Evolutionary conservation across 2,113 vertebrate genomes (phyloP), one percentile per base, ranked within the genome.

Genomic region (Brachyistius frenatus): DNA sequence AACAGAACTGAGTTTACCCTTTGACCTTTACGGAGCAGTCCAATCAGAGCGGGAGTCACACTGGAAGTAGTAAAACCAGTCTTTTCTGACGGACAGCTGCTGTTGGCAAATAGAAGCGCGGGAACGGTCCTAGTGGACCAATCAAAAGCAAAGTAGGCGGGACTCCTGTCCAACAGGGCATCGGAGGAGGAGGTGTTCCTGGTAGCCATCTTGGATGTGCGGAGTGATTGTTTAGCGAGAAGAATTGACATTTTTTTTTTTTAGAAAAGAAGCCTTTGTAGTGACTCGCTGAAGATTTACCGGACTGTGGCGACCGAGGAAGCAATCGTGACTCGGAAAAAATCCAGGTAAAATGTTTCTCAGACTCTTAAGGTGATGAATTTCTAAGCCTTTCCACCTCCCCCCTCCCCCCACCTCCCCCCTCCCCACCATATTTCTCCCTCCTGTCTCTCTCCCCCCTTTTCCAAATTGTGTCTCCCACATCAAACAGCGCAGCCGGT

Each of bases 141-240:
- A 91, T 88, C 81, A 83, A 30, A 66, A 10, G 1, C 0, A 2
- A 30, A 54, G 3, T 37, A 2, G 91, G 91, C 90, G 92, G 91
- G 80, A 15, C 68, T 76, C 44, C 5, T 7, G 67, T 32, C 71
- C 84, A 89, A 68, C 90, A 72, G 88, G 85, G 85, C 86, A 88
- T 85, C 86, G 79, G 89, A 89, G 92, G 91, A 94, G 94, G 93
- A 94, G 94, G 93, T 92, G 94, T 94, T 94, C 93, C 94, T 94
- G 94, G 94, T 82, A 81, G 94, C 94, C 94, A 95, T 95, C 94
- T 95, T 95, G 91, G 94, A 94, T 94, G 85, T 91, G 90, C 90
- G 89, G 89, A 90, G 89, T 94, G 93, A 94, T 95, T 95, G 94
- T 94, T 94, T 94, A 88, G 84, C 90, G 92, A 93, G 90, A 93